These are phyloP conservation scores for Papilio demoleus DNA, from an alignment of 2,888 invertebrate genomes.

Conservation along the genomic window DNA sequence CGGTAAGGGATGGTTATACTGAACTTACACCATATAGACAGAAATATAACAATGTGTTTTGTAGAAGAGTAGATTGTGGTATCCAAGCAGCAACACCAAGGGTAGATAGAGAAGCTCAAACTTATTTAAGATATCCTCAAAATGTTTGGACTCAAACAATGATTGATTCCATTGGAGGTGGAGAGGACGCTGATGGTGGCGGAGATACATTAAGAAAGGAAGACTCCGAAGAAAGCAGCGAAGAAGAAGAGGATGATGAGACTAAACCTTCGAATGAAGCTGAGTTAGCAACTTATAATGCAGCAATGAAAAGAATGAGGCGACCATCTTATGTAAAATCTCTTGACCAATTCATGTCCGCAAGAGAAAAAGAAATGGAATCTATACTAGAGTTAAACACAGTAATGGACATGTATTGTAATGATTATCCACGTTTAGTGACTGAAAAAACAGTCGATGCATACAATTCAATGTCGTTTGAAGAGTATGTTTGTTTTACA, in stretches of 20 bases:
- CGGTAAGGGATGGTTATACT: conserved; percentile 87
- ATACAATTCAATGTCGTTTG: conserved; percentile 68
- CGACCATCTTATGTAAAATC: conserved; percentile 68
- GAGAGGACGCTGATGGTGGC: conserved; percentile 56
- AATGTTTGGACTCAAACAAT: conserved; percentile 88
- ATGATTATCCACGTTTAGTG: conserved; percentile 84
- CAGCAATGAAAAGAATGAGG: conserved; percentile 65
- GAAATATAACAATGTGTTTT: conserved; percentile 82
- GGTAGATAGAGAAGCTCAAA: conserved; percentile 84
- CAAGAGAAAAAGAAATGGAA: conserved; percentile 60
- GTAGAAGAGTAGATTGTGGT: conserved; percentile 82
- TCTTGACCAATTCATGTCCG: conserved; percentile 62
- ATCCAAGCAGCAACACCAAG: conserved; percentile 83
- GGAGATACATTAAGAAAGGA: conserved; percentile 58
- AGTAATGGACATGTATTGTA: conserved; percentile 84
- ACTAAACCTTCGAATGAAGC: conserved; percentile 61
- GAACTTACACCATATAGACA: conserved; percentile 85
- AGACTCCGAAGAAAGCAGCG: conserved; percentile 52
- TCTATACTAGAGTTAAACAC: conserved; percentile 74
- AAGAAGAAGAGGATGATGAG: conserved; percentile 53
- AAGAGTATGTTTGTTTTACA: conserved; percentile 86
- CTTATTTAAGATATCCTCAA: conserved; percentile 85
- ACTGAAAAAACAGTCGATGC: conserved; percentile 60
- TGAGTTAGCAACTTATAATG: conserved; percentile 61
- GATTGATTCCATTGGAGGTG: conserved; percentile 64